phyloP scores from a whole-genome alignment of 2,888 invertebrate species.

The Oligia strigilis region DNA sequence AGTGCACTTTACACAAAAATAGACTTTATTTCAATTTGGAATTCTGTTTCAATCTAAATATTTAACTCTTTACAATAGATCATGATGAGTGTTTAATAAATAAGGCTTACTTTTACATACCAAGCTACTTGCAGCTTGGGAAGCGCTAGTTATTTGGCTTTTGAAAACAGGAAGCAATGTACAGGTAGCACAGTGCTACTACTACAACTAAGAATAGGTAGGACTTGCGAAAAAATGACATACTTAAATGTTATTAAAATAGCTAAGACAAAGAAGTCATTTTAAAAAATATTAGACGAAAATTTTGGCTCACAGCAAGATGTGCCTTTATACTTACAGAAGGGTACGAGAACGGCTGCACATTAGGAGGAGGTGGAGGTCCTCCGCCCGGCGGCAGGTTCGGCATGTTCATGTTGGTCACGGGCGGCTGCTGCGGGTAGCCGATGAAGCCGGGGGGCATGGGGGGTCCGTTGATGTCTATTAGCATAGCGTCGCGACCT shows the following conservation, averaged over 20 bases:
- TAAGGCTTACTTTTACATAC: too few relatives aligned
- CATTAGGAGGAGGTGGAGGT: slow-evolving; percentile 82
- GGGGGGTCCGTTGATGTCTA: slow-evolving; percentile 92
- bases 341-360: slow-evolving; percentile 93
- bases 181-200: neutral
- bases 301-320: neutral
- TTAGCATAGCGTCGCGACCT: slow-evolving; percentile 92
- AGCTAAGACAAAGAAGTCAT: neutral
- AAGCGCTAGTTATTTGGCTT: neutral
- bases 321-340: slow-evolving; percentile 78
- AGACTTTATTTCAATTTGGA: neutral
- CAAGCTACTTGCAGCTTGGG: neutral
- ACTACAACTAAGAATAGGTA: neutral
- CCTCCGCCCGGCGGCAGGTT: slow-evolving; percentile 76
- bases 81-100: neutral
- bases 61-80: neutral
- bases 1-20: neutral
- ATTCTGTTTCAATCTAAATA: slow-evolving; percentile 8
- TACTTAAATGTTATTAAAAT: neutral
- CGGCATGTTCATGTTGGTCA: slow-evolving; percentile 77
- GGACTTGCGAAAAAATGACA: too few relatives aligned
- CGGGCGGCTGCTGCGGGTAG: slow-evolving; percentile 89
- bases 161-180: neutral
- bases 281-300: neutral
- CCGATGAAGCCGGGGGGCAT: slow-evolving; percentile 95